phyloP scores from a whole-genome alignment of 2,113 vertebrate species.

The Sapayoa aenigma region DNA sequence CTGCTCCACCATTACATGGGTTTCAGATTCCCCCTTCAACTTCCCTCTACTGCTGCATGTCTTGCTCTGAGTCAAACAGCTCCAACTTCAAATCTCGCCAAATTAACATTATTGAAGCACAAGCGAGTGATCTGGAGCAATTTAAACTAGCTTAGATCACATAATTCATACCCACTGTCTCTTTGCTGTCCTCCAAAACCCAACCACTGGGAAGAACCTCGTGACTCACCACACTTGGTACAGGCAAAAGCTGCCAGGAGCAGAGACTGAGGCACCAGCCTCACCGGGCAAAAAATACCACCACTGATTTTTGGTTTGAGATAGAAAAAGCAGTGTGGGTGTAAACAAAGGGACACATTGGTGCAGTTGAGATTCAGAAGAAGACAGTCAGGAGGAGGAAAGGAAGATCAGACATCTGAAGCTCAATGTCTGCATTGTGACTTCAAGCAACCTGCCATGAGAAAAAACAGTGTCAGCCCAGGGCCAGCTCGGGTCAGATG shows the following conservation, averaged over 20 bases:
- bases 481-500: background rate
- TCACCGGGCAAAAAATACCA: background rate
- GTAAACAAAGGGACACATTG: background rate
- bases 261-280: background rate
- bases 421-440: background rate
- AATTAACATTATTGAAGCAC: background rate
- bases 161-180: background rate
- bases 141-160: background rate
- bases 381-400: background rate
- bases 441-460: background rate
- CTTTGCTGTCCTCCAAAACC: background rate
- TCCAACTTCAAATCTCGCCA: background rate
- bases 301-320: background rate
- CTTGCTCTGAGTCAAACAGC: background rate
- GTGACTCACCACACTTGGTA: background rate
- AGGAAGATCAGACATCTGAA: background rate
- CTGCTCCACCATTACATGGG: background rate
- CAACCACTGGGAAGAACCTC: background rate
- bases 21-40: background rate
- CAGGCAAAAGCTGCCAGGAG: background rate
- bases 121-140: background rate
- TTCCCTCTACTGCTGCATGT: background rate
- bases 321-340: background rate
- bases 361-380: slow-evolving; percentile 3
- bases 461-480: background rate